Base-by-base conservation (phyloP, 1,140 invertebrate genomes). In the Araneus ventricosus region DNA sequence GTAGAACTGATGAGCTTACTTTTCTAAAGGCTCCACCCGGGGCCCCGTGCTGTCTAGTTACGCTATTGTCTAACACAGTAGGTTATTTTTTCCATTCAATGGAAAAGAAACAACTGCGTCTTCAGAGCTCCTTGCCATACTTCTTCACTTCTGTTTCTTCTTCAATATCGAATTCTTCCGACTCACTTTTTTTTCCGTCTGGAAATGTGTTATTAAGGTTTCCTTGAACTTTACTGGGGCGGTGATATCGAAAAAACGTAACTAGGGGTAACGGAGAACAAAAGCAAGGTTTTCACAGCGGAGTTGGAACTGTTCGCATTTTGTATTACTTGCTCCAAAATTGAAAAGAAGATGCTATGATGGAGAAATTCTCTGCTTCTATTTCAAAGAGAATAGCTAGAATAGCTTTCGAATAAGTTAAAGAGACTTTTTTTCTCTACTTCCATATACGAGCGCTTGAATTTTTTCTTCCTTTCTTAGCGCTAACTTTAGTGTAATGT, bases 341-440 rank as follows among this genome's bases (percentile, higher is more conserved):
- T 75, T 75, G 70, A 75, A 75, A 75, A 75, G 30, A 37, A 34
- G 34, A 75, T 20, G 70, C 30, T 5, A 37, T 75, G 34, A 37
- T 34, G 30, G 70, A 34, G 30, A 37, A 34, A 75, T 75, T 20
- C 30, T 34, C 14, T 17, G 34, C 70, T 75, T 34, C 70, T 75
- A 75, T 75, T 75, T 75, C 70, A 75, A 75, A 75, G 30, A 75
- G 70, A 75, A 75, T 34, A 30, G 70, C 34, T 75, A 52, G 17
- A 52, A 52, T 52, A 52, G 45, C 45, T 67, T 75, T 20, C 70
- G 70, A 75, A 75, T 75, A 75, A 75, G 30, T 75, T 75, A 75
- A 67, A 67, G 70, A 37, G 3, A 75, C 7, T 10, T 27, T 63
- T 67, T 20, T 75, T 22, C 20, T 37, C 34, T 5, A 75, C 70